phyloP scores from a whole-genome alignment of 2,113 vertebrate genomes.

The Loxodonta africana region DNA sequence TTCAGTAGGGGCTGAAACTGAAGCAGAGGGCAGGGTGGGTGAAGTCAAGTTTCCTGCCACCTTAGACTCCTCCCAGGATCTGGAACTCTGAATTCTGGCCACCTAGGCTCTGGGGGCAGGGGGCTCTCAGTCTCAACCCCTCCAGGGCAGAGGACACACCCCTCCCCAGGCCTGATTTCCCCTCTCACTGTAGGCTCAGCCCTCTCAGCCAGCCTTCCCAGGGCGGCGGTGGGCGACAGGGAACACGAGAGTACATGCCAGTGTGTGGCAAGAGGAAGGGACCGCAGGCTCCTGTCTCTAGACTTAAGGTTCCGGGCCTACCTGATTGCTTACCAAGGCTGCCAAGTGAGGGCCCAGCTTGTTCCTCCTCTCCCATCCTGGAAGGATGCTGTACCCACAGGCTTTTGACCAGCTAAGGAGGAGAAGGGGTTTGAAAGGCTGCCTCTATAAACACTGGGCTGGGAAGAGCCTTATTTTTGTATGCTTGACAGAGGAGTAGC shows the following conservation, averaged over 20 bases:
- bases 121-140: conserved; percentile 34
- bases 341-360: neutral
- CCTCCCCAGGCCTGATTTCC: neutral
- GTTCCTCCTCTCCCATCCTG: neutral
- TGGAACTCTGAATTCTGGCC: conserved; percentile 58
- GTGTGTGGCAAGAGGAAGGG: neutral
- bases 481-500: conserved; percentile 53
- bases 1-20: neutral
- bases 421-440: conserved; percentile 54
- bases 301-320: neutral
- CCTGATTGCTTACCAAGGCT: neutral
- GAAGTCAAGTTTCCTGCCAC: neutral
- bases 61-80: conserved; percentile 3
- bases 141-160: conserved; percentile 40
- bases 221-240: neutral
- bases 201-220: neutral
- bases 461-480: conserved; percentile 74
- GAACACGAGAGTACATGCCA: neutral
- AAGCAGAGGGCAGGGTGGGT: neutral
- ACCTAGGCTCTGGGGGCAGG: conserved; percentile 60
- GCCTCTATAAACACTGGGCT: conserved; percentile 50
- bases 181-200: neutral
- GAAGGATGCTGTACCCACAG: conserved; percentile 20
- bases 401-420: conserved; percentile 74
- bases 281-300: neutral